A percentile compares a stretch with the other conserved stretches of the same genome.
Conservation (phyloP, 1,140 invertebrate genomes). For the Dufourea novaeangliae region DNA sequence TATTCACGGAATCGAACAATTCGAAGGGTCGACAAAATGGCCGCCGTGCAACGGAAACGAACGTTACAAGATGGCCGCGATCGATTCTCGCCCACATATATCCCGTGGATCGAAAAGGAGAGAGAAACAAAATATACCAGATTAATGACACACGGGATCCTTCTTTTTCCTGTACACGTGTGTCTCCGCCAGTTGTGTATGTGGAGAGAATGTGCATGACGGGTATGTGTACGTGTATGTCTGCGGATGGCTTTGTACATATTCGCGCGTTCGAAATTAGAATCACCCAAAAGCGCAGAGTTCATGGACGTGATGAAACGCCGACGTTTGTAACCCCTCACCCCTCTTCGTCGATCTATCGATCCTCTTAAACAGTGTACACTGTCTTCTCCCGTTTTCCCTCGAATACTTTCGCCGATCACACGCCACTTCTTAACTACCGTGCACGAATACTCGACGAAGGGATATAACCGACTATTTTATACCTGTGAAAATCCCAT, state of each 20-base stretch:
- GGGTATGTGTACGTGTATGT: conserved; percentile 39
- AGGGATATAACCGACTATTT: too few species aligned
- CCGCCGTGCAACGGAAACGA: neutral
- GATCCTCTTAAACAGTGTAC: neutral
- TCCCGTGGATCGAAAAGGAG: neutral
- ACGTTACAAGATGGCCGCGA: neutral
- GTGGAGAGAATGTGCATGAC: neutral
- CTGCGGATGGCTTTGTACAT: conserved; percentile 70
- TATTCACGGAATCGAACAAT: neutral
- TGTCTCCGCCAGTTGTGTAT: conserved; percentile 6
- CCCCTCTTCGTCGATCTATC: neutral
- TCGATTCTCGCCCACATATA: neutral
- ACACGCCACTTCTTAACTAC: too few species aligned
- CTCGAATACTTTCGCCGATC: too few species aligned
- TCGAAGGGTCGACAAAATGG: neutral
- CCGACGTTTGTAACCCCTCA: conserved; percentile 39
- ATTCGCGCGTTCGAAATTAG: conserved; percentile 36
- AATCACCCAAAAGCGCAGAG: conserved; percentile 49
- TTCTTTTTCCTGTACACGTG: neutral
- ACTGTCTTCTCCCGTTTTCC: too few species aligned
- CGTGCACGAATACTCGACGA: too few species aligned
- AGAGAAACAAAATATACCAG: too few species aligned
- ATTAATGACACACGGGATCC: neutral
- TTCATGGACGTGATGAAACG: conserved; percentile 60
- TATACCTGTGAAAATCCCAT: too few species aligned